Conservation (phyloP, 2,888 invertebrate species). For the Chironomus tentans region DNA sequence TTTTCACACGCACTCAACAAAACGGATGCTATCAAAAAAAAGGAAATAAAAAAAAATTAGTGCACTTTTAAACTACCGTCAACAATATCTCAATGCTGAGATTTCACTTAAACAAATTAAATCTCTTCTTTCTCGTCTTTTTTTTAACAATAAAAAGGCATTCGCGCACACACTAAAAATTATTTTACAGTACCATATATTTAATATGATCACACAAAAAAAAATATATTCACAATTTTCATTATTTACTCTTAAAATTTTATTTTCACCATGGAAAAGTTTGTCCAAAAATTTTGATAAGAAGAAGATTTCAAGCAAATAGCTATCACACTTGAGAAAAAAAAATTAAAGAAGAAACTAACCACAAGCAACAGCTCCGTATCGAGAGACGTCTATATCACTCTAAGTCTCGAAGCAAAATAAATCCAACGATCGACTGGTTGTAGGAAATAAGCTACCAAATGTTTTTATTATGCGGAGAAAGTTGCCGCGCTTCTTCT, state of each 20-base stretch:
- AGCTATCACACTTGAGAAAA: neutral
- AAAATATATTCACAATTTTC: too few species aligned
- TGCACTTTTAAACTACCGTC: neutral
- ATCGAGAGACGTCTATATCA: slow-evolving; percentile 7
- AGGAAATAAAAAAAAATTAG: neutral
- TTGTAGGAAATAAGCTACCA: slow-evolving; percentile 13
- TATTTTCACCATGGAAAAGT: neutral
- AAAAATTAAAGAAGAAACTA: neutral
- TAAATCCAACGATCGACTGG: slow-evolving; percentile 13
- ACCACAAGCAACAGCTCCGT: neutral
- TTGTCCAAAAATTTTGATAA: neutral
- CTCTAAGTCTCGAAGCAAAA: slow-evolving; percentile 20
- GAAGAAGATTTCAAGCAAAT: neutral
- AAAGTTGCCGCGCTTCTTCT: slow-evolving; percentile 23
- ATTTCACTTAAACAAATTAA: neutral
- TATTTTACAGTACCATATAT: too few species aligned
- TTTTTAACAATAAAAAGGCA: too few species aligned
- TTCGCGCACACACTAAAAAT: too few species aligned
- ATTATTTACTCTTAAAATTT: neutral
- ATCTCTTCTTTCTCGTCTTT: neutral
- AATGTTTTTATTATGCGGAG: slow-evolving; percentile 26
- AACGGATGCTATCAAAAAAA: neutral
- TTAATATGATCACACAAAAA: too few species aligned
- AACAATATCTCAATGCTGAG: neutral
- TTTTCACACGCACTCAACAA: neutral